phyloP scores from a whole-genome alignment of 1,140 invertebrate species.

The Steinernema feltiae region DNA sequence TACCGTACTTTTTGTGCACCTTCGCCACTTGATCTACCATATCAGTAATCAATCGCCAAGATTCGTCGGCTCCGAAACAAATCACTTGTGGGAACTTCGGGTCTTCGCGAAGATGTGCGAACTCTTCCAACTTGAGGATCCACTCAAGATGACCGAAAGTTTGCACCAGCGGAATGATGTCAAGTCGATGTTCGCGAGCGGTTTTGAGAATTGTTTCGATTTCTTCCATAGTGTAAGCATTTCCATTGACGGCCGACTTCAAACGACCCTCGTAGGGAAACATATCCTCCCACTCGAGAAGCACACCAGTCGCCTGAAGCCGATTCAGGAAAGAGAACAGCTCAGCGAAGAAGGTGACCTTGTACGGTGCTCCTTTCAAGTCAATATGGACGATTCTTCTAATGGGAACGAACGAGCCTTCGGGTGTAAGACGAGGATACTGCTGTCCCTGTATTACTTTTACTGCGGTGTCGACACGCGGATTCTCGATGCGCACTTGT shows the following conservation, averaged over 20 bases:
- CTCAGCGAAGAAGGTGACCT: conserved; percentile 66
- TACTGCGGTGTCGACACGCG: neutral
- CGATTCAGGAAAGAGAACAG: conserved; percentile 71
- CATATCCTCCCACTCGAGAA: conserved; percentile 96
- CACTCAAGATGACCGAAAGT: conserved; percentile 86
- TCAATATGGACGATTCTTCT: conserved; percentile 72
- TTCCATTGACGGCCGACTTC: conserved; percentile 64
- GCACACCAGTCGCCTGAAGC: conserved; percentile 77
- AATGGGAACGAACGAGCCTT: conserved; percentile 54
- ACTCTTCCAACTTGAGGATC: conserved; percentile 49
- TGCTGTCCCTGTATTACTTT: conserved; percentile 19
- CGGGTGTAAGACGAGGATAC: conserved; percentile 45
- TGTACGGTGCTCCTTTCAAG: conserved; percentile 77
- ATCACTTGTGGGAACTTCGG: conserved; percentile 59
- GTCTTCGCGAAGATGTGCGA: conserved; percentile 62
- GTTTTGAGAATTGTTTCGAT: conserved; percentile 60
- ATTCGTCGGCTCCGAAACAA: conserved; percentile 61
- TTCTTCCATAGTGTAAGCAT: conserved; percentile 71
- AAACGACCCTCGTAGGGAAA: conserved; percentile 78
- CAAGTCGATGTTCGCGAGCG: conserved; percentile 64
- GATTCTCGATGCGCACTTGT: neutral
- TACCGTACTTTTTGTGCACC: conserved; percentile 58
- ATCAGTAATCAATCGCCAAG: conserved; percentile 61
- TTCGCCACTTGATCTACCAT: conserved; percentile 66
- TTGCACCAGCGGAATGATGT: conserved; percentile 80